phyloP scores from a whole-genome alignment of 1,140 invertebrate species.

The Meteorus sp. region DNA sequence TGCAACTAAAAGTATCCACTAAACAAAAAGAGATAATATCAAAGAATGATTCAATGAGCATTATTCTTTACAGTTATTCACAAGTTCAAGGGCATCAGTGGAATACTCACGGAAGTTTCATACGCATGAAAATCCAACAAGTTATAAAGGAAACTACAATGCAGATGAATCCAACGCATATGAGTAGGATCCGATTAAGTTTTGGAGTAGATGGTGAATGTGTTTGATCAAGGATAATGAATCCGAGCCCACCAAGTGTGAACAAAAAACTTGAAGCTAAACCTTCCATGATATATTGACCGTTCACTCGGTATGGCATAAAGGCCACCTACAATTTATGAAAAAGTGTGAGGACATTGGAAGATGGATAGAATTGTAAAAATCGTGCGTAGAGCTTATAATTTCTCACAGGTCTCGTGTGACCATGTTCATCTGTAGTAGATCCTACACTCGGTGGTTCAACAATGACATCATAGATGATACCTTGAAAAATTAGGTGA shows the following conservation, averaged over 20 bases:
- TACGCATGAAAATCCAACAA: conserved; percentile 98
- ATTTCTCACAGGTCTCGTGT: conserved; percentile 80
- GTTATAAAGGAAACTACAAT: conserved; percentile 94
- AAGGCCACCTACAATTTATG: conserved; percentile 78
- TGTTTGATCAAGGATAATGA: conserved; percentile 94
- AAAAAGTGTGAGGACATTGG: conserved; percentile 8
- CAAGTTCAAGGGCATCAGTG: conserved; percentile 11
- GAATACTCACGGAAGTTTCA: conserved; percentile 87
- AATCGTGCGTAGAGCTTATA: too few species aligned
- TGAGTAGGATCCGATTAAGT: conserved; percentile 88
- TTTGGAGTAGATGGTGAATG: conserved; percentile 90
- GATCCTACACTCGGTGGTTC: conserved; percentile 97
- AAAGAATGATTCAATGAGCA: conserved; percentile 22
- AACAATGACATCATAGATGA: conserved; percentile 98
- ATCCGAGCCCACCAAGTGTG: conserved; percentile 92
- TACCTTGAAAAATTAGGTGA: conserved; percentile 67
- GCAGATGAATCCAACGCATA: conserved; percentile 90
- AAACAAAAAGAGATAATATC: conserved; percentile 27
- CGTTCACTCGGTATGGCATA: conserved; percentile 98
- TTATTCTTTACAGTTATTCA: conserved; percentile 27
- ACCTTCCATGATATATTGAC: conserved; percentile 99
- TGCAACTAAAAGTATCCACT: conserved; percentile 59
- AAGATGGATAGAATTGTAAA: background rate
- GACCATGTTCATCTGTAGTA: conserved; percentile 95
- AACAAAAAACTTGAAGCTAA: conserved; percentile 96